Evolutionary conservation across 2,113 vertebrate species (phyloP).

Genomic region (Galeopterus variegatus): DNA sequence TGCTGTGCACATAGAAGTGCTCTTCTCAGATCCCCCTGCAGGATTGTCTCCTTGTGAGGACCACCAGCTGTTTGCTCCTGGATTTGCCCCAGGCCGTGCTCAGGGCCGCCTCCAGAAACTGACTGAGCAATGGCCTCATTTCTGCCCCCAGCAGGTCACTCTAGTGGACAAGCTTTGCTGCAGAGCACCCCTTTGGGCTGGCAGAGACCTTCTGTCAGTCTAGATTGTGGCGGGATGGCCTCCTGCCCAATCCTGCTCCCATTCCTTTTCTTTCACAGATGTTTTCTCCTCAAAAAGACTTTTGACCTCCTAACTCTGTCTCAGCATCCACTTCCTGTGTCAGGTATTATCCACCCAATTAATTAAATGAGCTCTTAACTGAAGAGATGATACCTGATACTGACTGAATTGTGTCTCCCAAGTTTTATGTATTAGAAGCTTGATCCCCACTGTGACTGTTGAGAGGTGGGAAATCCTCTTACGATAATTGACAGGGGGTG

Average conservation of each 20-base stretch:
- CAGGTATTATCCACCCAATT: not conserved
- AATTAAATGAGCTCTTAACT: not conserved
- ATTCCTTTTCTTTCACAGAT: not conserved
- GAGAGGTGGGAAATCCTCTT: no score
- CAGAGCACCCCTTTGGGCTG: fast-evolving
- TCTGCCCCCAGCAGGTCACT: not conserved
- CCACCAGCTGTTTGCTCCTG: not conserved
- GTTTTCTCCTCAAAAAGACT: not conserved
- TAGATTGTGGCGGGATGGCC: fast-evolving
- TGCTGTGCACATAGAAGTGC: not conserved
- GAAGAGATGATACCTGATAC: not conserved
- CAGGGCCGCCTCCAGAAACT: not conserved
- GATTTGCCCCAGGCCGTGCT: not conserved
- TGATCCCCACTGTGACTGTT: no score
- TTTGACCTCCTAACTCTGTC: not conserved
- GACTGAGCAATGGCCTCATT: not conserved
- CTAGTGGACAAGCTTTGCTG: not conserved
- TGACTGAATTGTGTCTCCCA: no score
- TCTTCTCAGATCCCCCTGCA: not conserved
- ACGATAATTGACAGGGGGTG: no score
- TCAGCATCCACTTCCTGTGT: not conserved
- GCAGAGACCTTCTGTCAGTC: no score
- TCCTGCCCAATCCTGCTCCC: fast-evolving
- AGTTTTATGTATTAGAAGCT: no score
- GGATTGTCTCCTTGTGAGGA: not conserved